Base-by-base conservation (phyloP, 1,140 invertebrate species). In the Heliconius congener region DNA sequence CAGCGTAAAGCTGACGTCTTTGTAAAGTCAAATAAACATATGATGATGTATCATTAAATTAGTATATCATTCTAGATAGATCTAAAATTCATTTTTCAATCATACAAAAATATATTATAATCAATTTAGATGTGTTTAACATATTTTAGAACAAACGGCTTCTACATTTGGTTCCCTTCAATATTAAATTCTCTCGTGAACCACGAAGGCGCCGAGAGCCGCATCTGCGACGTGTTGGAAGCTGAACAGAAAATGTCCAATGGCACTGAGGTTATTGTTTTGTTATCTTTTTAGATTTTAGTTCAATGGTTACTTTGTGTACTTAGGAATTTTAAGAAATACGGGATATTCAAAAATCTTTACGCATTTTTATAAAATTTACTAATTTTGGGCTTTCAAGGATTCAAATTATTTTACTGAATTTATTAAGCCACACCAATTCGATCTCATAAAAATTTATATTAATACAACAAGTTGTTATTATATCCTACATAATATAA, bases 151-250 rank as follows among this genome's bases (percentile, higher is more conserved):
- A 94, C 94, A 0, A 95, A 95, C 78, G 95, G 95, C 1, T 93
- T 95, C 81, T 95, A 95, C 79, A 88, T 95, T 8, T 95, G 95
- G 94, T 95, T 95, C 79, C 95, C 95, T 0, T 91, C 95, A 1
- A 95, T 95, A 79, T 79, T 95, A 11, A 95, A 95, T 86, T 92
- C 91, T 3, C 86, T 91, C 76, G 86, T 83, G 3, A 94, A 89
- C 79, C 90, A 93, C 81, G 84, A 88, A 16, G 91, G 90, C 0
- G 82, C 52, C 0, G 85, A 90, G 70, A 86, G 87, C 16, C 88
- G 86, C 73, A 93, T 94, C 42, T 94, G 93, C 55, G 93, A 90
- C 18, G 84, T 93, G 0, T 78, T 94, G 8, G 60, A 66, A 16
- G 60, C 60, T 30, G 60, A 66, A 16, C 60, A 30, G 60, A 66